A percentile compares a stretch with the other conserved stretches of the same genome.
Conservation (phyloP, 2,888 invertebrate species). For the Pyrrhosoma nymphula region DNA sequence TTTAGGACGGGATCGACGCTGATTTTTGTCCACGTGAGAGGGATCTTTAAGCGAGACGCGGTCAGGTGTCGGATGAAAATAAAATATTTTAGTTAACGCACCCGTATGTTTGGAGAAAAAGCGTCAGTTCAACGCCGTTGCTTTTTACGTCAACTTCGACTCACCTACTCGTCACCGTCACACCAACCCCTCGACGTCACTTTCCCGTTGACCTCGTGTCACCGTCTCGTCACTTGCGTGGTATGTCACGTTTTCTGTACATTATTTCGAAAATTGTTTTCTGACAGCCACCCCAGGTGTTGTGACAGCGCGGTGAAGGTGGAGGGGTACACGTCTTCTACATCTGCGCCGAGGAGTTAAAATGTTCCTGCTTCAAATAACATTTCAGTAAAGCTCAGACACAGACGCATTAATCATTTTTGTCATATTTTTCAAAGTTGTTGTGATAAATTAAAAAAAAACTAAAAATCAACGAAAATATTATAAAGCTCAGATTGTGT, state of each 20-base stretch:
- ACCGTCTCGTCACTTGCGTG: neutral
- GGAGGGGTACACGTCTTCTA: neutral
- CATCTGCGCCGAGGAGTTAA: neutral
- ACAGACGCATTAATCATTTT: neutral
- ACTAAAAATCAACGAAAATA: too few relatives aligned
- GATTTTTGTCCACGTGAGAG: neutral
- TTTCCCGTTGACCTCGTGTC: neutral
- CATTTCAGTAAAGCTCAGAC: neutral
- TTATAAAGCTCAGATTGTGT: too few relatives aligned
- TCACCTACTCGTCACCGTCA: constrained; percentile 12
- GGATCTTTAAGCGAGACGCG: neutral
- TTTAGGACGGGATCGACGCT: too few relatives aligned
- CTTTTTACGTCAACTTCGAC: neutral
- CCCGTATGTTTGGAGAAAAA: neutral
- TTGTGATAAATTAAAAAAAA: too few relatives aligned
- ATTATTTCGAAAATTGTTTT: neutral
- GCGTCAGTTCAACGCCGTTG: neutral
- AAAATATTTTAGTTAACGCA: neutral
- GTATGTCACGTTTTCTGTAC: neutral
- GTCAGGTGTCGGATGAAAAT: neutral
- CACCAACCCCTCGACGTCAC: neutral
- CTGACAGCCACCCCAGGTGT: neutral
- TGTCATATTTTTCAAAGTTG: too few relatives aligned
- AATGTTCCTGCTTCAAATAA: neutral
- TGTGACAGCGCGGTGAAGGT: neutral